Conservation (phyloP, 2,888 invertebrate species). For the Aporophyla nigra region DNA sequence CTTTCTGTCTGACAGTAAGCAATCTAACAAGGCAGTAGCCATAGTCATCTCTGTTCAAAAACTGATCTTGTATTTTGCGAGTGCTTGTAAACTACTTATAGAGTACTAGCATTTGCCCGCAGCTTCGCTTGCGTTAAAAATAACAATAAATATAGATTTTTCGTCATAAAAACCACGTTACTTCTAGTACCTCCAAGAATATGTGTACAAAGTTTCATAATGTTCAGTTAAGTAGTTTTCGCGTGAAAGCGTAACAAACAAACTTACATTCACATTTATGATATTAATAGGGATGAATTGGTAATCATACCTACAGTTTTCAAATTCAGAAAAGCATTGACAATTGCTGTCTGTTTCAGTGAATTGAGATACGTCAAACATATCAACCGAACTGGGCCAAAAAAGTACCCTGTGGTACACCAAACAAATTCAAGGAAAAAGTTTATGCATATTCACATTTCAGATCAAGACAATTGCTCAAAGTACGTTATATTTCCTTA, state of each 20-base stretch:
- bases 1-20: neutral
- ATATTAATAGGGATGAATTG: no score
- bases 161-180: no score
- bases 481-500: conserved; percentile 23
- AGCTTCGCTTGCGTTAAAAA: no score
- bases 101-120: no score
- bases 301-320: neutral
- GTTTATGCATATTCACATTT: neutral
- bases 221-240: no score
- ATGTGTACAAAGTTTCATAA: no score
- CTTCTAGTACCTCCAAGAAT: no score
- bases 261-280: no score
- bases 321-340: neutral
- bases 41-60: neutral
- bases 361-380: neutral
- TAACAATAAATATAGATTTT: no score
- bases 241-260: no score
- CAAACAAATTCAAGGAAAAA: neutral
- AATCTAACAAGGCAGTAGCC: no score
- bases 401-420: conserved; percentile 2
- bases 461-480: neutral
- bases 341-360: conserved; percentile 1
- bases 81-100: neutral
- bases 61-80: neutral
- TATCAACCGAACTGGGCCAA: neutral